Conservation (phyloP, 2,113 vertebrate species). For the Gavialis gangeticus region DNA sequence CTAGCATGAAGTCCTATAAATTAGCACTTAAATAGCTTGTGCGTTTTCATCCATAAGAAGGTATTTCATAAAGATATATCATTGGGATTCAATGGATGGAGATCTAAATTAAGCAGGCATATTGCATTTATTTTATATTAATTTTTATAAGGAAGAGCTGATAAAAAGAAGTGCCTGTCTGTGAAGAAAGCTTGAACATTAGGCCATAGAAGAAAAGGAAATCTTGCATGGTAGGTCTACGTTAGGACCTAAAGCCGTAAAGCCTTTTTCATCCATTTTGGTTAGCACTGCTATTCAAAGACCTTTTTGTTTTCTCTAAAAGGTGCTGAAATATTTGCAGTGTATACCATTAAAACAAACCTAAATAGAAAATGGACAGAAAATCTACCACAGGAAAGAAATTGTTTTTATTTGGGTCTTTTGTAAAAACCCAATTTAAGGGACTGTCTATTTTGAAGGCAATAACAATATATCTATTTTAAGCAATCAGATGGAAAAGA, state of each 20-base stretch:
- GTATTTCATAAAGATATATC: slow-evolving; percentile 54
- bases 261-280: not conserved
- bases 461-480: not conserved
- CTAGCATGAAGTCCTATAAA: slow-evolving; percentile 67
- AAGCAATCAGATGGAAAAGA: not conserved
- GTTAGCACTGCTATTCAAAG: not conserved
- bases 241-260: not conserved
- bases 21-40: slow-evolving; percentile 58
- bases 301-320: too few species aligned
- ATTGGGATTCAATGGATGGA: slow-evolving; percentile 29
- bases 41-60: slow-evolving; percentile 59
- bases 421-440: not conserved
- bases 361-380: not conserved
- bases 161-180: not conserved
- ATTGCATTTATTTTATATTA: slow-evolving; percentile 26
- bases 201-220: not conserved
- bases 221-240: not conserved
- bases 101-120: slow-evolving; percentile 32
- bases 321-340: not conserved
- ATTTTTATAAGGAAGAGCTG: slow-evolving; percentile 43
- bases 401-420: not conserved
- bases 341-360: slow-evolving; percentile 12
- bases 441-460: not conserved
- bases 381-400: not conserved
- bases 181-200: not conserved